Percentiles rank a stretch among this genome's conserved stretches.
These are phyloP conservation scores for Temnopleurus reevesii DNA, from an alignment of 53 echinoderm and acorn worm genomes.

Conservation along the genomic window DNA sequence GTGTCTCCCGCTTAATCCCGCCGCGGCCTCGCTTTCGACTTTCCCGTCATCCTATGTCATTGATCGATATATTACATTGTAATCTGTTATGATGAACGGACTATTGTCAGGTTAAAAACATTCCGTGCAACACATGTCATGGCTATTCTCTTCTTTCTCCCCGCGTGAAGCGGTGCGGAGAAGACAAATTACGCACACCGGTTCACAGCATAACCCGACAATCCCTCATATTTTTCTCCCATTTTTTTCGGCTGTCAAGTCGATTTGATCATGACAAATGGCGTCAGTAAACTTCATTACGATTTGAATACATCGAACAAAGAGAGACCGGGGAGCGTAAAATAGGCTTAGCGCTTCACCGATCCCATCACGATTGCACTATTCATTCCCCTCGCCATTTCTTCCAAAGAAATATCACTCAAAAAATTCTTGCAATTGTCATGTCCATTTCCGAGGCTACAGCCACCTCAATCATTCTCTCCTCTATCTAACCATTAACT, in stretches of 20 bases:
- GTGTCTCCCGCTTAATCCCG: neutral
- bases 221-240: slow-evolving; percentile 41
- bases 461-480: neutral
- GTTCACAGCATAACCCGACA: slow-evolving; percentile 17
- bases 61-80: slow-evolving; percentile 30
- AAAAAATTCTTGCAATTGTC: slow-evolving; percentile 8
- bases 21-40: neutral
- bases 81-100: neutral
- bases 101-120: neutral
- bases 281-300: slow-evolving; percentile 49
- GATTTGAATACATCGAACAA: neutral
- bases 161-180: neutral
- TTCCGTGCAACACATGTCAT: slow-evolving; percentile 23
- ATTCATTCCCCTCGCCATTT: neutral
- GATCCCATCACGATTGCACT: neutral
- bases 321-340: slow-evolving; percentile 2
- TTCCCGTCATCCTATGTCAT: neutral
- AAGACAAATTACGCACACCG: slow-evolving; percentile 38
- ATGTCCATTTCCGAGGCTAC: slow-evolving; percentile 17
- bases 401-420: neutral
- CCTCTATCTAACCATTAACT: neutral
- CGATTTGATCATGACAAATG: slow-evolving; percentile 59
- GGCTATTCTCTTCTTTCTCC: neutral
- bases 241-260: neutral
- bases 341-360: slow-evolving; percentile 22